Base-by-base conservation (phyloP, 1,140 invertebrate genomes). In the Armadillidium nasatum region DNA sequence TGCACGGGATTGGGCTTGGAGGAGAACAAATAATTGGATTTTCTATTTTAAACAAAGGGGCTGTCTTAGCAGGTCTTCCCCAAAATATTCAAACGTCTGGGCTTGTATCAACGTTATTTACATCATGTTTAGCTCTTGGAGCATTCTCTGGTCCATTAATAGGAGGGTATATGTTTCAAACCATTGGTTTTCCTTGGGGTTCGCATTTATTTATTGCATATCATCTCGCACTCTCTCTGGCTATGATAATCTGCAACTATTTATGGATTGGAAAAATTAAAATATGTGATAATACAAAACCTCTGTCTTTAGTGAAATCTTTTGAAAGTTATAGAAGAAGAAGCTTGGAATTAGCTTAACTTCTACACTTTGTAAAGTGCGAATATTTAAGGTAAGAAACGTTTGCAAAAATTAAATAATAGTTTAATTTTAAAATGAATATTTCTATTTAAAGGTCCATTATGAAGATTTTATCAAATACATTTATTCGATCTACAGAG, bases 41-140 rank as follows among this genome's bases (percentile, higher is more conserved):
- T 83, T 89, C 91, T n/a, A 91, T 93, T 83, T 91, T 91, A 15
- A 85, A 94, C 0, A 87, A 88, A 77, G 91, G 90, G 21, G 88
- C 90, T 0, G 88, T 93, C 81, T 84, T 87, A 0, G 85, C 89
- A 76, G 92, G 92, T 11, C 89, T 93, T 80, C 90, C 91, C 0
- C 91, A 94, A 83, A 92, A 90, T 75, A 85, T 94, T 46, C 89
- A 92, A 83, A 95, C 93, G 0, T 94, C 93, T 79, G 92, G 92
- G 0, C 84, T 94, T 44, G 90, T 94, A 68, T 94, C 93, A n/a
- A n/a, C 4, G 92, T 91, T 1, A 86, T 94, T 60, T 94, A 93
- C 93, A 0, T 93, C 92, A 10, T 90, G 91, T 0, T 94, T 94
- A 83, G 93, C 93, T 2, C 85, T 94, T 0, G 93, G 93, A n/a